These are phyloP conservation scores for Aphidoletes aphidimyza DNA, from an alignment of 2,888 invertebrate species.

Conservation along the genomic window DNA sequence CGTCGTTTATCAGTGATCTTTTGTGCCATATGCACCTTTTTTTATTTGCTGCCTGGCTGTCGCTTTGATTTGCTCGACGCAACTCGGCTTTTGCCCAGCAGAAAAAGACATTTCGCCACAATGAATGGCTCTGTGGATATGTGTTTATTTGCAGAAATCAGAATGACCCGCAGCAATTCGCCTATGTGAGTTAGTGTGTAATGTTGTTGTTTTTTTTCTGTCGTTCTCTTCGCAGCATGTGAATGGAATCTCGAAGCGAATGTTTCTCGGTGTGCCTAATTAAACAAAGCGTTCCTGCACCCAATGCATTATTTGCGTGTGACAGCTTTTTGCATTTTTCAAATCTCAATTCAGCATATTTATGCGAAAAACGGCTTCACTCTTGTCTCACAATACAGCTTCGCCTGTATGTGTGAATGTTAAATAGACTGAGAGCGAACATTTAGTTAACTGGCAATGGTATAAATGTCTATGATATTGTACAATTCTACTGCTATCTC, in stretches of 20 bases:
- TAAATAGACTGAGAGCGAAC: not conserved
- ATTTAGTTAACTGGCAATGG: too few species aligned
- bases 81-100: not conserved
- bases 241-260: not conserved
- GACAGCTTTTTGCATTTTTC: too few species aligned
- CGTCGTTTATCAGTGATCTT: slow-evolving; percentile 2
- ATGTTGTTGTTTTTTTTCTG: too few species aligned
- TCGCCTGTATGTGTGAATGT: not conserved
- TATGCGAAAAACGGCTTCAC: too few species aligned
- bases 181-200: too few species aligned
- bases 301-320: too few species aligned
- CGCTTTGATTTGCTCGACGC: not conserved
- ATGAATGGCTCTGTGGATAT: not conserved
- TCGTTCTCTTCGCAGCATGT: slow-evolving; percentile 42
- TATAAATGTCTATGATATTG: too few species aligned
- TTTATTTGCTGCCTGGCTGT: too few species aligned
- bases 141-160: not conserved
- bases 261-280: slow-evolving; percentile 3
- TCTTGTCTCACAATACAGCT: not conserved
- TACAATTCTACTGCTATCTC: not conserved
- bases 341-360: too few species aligned
- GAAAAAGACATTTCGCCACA: too few species aligned
- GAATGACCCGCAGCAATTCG: slow-evolving; percentile 48
- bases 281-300: slow-evolving; percentile 26
- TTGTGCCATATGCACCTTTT: slow-evolving; percentile 12